A percentile compares a stretch with the other conserved stretches of the same genome.
Conservation (phyloP, 2,797 vertebrate genomes). For the Odontamblyopus lacepedii region DNA sequence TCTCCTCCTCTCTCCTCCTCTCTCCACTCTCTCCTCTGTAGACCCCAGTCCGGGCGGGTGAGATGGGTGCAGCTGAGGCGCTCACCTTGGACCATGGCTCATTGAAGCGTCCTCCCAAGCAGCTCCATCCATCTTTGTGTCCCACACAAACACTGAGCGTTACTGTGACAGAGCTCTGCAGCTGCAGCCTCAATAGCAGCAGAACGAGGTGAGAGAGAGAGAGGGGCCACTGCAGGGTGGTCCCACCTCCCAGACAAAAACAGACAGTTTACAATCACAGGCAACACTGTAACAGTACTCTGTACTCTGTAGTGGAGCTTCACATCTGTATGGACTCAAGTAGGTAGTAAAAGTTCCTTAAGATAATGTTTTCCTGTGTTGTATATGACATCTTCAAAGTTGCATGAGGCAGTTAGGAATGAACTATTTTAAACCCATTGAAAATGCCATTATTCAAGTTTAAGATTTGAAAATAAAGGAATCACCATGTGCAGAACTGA, state of each 20-base stretch:
- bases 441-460: too few species aligned
- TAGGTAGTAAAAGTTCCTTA: too few species aligned
- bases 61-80: constrained; percentile 81
- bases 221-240: constrained; percentile 85
- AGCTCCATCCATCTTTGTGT: constrained; percentile 97
- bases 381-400: too few species aligned
- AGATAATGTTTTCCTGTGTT: too few species aligned
- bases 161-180: constrained; percentile 74
- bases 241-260: constrained; percentile 74
- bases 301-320: too few species aligned
- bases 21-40: constrained; percentile 49
- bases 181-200: constrained; percentile 77
- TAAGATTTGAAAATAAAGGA: too few species aligned
- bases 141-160: constrained; percentile 81
- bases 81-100: constrained; percentile 94
- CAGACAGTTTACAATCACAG: constrained; percentile 11
- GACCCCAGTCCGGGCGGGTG: constrained; percentile 47
- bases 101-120: constrained; percentile 95
- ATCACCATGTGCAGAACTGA: background rate
- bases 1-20: constrained; percentile 49
- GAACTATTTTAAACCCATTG: too few species aligned
- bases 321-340: too few species aligned
- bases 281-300: background rate
- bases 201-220: constrained; percentile 78
- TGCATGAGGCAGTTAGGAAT: too few species aligned